Evolutionary conservation across 2,113 vertebrate species (phyloP), one percentile per base, ranked within the genome.

Genomic region (Carlito syrichta): DNA sequence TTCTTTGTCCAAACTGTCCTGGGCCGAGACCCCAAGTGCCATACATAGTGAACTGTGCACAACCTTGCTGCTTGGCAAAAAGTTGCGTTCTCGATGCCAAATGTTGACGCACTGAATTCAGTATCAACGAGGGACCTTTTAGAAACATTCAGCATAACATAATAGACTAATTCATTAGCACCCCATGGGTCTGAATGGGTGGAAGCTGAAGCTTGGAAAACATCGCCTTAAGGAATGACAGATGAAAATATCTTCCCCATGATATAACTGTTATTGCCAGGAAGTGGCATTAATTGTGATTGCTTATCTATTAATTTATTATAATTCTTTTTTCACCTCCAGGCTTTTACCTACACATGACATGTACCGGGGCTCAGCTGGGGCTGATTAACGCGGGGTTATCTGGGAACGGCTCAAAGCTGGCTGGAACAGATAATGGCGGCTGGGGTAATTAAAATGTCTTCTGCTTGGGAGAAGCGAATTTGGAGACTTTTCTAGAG

Each of bases 151-250:
- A 99, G 98, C 98, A 96, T 98, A 99, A 99, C 99, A 99, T 99
- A 99, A 99, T 98, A 99, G 99, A 99, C 98, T 99, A 99, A 99
- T 99, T 99, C 99, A 99, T 99, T 99, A 99, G 98, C 99, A 99
- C 99, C 99, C 99, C 99, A 98, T 98, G 98, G 99, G 99, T 98
- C 98, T 99, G 97, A 98, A 98, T 98, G 97, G 97, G 98, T 63
- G 96, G 98, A 98, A 99, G 98, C 96, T 92, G 97, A 98, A 98
- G 99, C 98, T 98, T 96, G 96, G 98, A 98, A 99, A 99, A 96
- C 98, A 98, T 98, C 95, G 98, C 99, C 98, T 98, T 98, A 98
- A 99, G 99, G 99, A 98, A 98, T 95, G 98, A 97, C 98, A 98
- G 98, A 99, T 99, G 98, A 98, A 99, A 99, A 98, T 98, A 98